Base-by-base conservation (phyloP, 2,888 invertebrate genomes). In the Schrankia costaestrigalis region DNA sequence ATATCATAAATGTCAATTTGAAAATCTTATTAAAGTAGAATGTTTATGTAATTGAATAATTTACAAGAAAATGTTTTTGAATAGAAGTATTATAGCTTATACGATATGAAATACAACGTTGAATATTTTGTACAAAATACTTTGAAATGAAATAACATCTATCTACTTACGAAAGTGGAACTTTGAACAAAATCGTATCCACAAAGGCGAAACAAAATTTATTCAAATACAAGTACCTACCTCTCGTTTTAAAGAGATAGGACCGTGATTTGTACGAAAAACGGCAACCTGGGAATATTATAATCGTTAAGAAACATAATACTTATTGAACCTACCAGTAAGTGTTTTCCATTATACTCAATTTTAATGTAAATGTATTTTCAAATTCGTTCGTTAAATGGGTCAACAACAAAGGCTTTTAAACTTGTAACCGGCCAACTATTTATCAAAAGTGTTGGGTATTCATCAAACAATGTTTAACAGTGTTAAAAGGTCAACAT, bases 141-240 rank as follows among this genome's bases (percentile, higher is more conserved):
- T 31, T 29, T 22, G 6, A 28, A 34, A 31, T 46, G 11, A 35
- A 25, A 36, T 42, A 34, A 31, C 4, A 31, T 31, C 23, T 46
- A 33, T 30, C 31, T 39, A 35, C 34, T 50, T 31, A 29, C 19
- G 15, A 44, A 40, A 53, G 28, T 48, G 22, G 29, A 34, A 47
- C 38, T 38, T 33, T 29, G 30, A 33, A 51, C 34, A 31, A 46
- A 50, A 43, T 42, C 28, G 30, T 38, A 56, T 35, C 33, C 30
- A 56, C 52, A 51, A 53, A 56, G 44, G 52, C 27, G 40, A 46
- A 25, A 31, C 31, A 37, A 49, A 46, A 52, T 52, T 11, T 53
- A 52, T 50, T 52, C 50, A 50, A 49, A 52, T 46, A 55, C 46
- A 39, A 48, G 21, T 33, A 46, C 27, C n/a, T n/a, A n/a, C n/a